A percentile compares a stretch with the other conserved stretches of the same genome.
These are phyloP conservation scores for Zosterops lateralis DNA, from an alignment of 2,113 vertebrate species.

Conservation along the genomic window DNA sequence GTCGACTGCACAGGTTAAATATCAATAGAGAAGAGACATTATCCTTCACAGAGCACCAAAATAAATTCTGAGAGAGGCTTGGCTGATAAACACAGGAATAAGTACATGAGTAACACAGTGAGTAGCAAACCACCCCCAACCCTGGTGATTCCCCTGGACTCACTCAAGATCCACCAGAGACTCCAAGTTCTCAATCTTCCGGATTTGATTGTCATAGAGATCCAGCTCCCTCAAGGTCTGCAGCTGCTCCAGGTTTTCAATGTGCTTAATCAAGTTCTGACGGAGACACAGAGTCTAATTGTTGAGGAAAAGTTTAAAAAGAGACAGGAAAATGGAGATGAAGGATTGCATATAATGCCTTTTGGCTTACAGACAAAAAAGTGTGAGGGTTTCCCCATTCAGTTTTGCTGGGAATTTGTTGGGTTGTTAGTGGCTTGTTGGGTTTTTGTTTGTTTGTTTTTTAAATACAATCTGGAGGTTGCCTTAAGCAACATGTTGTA, in stretches of 20 bases:
- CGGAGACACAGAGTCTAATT: slow-evolving; percentile 90
- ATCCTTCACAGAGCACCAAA: background rate
- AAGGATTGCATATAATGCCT: background rate
- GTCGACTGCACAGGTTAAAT: background rate
- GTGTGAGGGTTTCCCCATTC: fast-evolving
- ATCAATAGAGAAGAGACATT: fast-evolving
- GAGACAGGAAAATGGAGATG: background rate
- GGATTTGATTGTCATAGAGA: slow-evolving; percentile 97
- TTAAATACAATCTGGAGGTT: background rate
- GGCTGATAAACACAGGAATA: background rate
- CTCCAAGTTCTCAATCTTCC: slow-evolving; percentile 91
- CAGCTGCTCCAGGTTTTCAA: slow-evolving; percentile 92
- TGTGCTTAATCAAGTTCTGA: slow-evolving; percentile 93
- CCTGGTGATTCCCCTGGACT: slow-evolving; percentile 56
- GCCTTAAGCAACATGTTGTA: background rate
- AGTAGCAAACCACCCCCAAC: background rate
- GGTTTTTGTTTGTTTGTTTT: background rate
- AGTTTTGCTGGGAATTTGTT: background rate
- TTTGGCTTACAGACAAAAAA: background rate
- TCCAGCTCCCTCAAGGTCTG: slow-evolving; percentile 87
- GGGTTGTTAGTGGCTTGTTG: background rate
- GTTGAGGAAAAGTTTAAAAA: background rate
- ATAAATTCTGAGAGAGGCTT: background rate
- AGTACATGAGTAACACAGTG: background rate
- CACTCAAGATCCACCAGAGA: slow-evolving; percentile 88